Conservation (phyloP, 2,888 invertebrate genomes). For the Hipparchia sbordonii region DNA sequence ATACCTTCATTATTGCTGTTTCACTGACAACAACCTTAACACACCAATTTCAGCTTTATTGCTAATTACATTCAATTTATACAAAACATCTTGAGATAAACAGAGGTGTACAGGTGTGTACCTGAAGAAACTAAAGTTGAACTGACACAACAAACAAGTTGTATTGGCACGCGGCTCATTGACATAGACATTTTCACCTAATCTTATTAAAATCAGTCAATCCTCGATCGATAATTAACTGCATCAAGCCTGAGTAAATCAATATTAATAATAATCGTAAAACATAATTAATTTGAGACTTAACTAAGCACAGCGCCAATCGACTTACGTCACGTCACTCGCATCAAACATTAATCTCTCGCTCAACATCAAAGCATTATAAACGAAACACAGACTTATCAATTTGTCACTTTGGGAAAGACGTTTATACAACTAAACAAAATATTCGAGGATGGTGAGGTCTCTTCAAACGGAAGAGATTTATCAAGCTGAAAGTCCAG, state of each 20-base stretch:
- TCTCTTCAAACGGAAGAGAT: slow-evolving; percentile 62
- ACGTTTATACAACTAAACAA: slow-evolving; percentile 75
- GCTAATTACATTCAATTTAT: slow-evolving; percentile 46
- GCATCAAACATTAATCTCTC: slow-evolving; percentile 57
- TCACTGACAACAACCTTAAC: slow-evolving; percentile 48
- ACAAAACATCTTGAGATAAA: slow-evolving; percentile 4
- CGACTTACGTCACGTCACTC: slow-evolving; percentile 62
- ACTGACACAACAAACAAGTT: slow-evolving; percentile 39
- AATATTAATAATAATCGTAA: slow-evolving; percentile 59
- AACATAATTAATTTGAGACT: slow-evolving; percentile 75
- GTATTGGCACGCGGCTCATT: slow-evolving; percentile 71
- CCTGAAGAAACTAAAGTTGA: background rate
- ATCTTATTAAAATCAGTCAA: slow-evolving; percentile 73
- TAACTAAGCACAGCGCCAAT: slow-evolving; percentile 75
- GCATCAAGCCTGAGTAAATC: slow-evolving; percentile 59
- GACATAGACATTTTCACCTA: slow-evolving; percentile 53
- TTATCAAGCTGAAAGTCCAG: slow-evolving; percentile 53
- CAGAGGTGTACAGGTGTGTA: no score
- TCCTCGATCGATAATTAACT: slow-evolving; percentile 59
- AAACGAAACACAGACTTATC: slow-evolving; percentile 79
- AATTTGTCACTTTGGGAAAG: slow-evolving; percentile 80
- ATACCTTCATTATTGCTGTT: slow-evolving; percentile 49
- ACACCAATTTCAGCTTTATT: slow-evolving; percentile 56
- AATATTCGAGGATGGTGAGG: slow-evolving; percentile 77
- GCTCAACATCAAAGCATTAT: slow-evolving; percentile 64